Conservation (phyloP, 2,888 invertebrate species). For the Sylvicola cinctus region DNA sequence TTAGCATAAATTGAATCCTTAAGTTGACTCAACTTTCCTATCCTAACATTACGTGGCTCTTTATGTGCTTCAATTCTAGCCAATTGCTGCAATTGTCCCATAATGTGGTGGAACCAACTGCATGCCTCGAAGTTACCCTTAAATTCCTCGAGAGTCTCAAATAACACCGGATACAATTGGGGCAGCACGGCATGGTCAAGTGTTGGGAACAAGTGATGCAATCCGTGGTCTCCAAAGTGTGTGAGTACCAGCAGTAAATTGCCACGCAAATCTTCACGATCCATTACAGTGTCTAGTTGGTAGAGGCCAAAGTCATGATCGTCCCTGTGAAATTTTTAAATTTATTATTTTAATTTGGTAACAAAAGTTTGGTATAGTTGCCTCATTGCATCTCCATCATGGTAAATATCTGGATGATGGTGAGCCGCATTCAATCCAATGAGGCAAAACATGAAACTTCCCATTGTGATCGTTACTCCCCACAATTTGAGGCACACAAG, state of each 20-base stretch:
- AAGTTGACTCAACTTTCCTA: no score
- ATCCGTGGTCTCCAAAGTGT: conserved; percentile 53
- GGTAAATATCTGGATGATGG: conserved; percentile 59
- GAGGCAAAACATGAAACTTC: conserved; percentile 37
- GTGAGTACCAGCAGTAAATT: conserved; percentile 45
- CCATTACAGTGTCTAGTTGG: conserved; percentile 53
- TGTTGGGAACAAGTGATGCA: conserved; percentile 67
- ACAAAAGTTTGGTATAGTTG: conserved; percentile 16
- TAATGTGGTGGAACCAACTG: conserved; percentile 36
- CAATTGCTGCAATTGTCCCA: conserved; percentile 44
- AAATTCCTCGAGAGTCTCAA: conserved; percentile 21
- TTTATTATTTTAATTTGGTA: not conserved
- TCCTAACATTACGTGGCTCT: not conserved
- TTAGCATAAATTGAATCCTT: no score
- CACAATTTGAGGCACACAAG: conserved; percentile 23
- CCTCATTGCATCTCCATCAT: conserved; percentile 53
- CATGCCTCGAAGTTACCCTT: conserved; percentile 22
- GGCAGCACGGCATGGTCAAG: conserved; percentile 53
- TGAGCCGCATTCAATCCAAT: conserved; percentile 56
- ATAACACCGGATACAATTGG: conserved; percentile 35
- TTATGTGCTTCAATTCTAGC: conserved; percentile 26
- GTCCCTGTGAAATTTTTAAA: conserved; percentile 10
- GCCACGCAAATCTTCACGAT: conserved; percentile 43
- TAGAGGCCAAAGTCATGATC: conserved; percentile 56
- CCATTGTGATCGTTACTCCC: conserved; percentile 30